Percentiles rank a stretch among this genome's conserved stretches.
Evolutionary conservation across 2,888 invertebrate genomes (phyloP).

Genomic region (Drosophila villosipedis): DNA sequence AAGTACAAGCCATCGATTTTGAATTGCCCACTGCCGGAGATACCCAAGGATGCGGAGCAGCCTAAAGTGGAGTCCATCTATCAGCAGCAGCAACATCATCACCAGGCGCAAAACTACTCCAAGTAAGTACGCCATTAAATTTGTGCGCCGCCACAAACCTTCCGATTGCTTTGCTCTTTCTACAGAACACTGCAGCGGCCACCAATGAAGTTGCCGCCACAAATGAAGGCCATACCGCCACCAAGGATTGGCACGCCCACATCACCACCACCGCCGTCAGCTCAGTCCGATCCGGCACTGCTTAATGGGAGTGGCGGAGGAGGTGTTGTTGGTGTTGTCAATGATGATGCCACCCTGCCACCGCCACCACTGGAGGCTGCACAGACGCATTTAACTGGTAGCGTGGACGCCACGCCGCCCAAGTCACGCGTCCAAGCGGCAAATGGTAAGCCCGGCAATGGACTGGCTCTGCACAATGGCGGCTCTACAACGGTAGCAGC

Average conservation of each 20-base stretch:
- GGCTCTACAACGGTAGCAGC: conserved; percentile 6
- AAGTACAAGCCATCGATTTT: conserved; percentile 85
- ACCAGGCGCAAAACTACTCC: conserved; percentile 76
- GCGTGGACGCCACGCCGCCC: conserved; percentile 55
- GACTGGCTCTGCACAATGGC: conserved; percentile 67
- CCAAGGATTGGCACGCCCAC: conserved; percentile 84
- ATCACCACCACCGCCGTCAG: conserved; percentile 77
- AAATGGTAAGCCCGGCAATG: conserved; percentile 63
- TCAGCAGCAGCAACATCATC: conserved; percentile 70
- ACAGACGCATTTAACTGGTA: conserved; percentile 42
- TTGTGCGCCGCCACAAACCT: conserved; percentile 26
- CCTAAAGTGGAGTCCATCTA: conserved; percentile 83
- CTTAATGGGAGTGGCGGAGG: conserved; percentile 25
- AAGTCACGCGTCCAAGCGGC: conserved; percentile 62
- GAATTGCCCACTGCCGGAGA: conserved; percentile 85
- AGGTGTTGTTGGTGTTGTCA: conserved; percentile 28
- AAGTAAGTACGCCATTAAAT: conserved; percentile 77
- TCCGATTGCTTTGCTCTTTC: conserved; percentile 5
- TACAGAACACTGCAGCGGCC: conserved; percentile 84
- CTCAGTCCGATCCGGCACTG: conserved; percentile 40
- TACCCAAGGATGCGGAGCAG: conserved; percentile 85
- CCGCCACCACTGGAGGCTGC: conserved; percentile 77
- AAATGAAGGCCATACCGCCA: conserved; percentile 85
- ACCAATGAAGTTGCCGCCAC: conserved; percentile 85
- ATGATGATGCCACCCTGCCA: conserved; percentile 77